Evolutionary conservation across 2,797 vertebrate genomes (phyloP).

Genomic region (Pelodytes ibericus): DNA sequence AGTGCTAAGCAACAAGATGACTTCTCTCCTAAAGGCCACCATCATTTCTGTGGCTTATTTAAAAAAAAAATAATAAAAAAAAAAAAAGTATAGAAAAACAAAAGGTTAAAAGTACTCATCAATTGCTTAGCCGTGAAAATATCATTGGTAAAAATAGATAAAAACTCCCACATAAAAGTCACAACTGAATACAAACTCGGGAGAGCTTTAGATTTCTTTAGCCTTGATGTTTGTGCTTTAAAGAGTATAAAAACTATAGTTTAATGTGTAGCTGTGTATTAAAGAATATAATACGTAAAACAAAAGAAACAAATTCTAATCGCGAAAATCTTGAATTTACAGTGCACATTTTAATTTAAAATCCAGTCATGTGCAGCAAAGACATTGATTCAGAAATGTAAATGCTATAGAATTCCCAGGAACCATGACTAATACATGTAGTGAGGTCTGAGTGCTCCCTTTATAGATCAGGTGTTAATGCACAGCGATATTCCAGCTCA

Average conservation of each 20-base stretch:
- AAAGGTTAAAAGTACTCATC: constrained; percentile 47
- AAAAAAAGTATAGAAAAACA: constrained; percentile 34
- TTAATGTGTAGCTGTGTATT: not conserved
- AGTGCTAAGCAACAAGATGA: constrained; percentile 34
- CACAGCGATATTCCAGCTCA: constrained; percentile 71
- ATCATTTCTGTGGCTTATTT: constrained; percentile 31
- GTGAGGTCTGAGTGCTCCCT: constrained; percentile 72
- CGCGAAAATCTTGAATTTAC: not conserved
- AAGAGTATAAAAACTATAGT: not conserved
- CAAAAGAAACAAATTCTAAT: not conserved
- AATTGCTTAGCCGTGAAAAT: constrained; percentile 51
- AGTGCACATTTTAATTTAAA: constrained; percentile 66
- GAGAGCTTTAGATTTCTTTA: constrained; percentile 27
- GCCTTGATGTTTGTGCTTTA: not conserved
- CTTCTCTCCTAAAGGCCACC: constrained; percentile 7
- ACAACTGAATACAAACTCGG: constrained; percentile 5
- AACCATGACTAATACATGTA: constrained; percentile 69
- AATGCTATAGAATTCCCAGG: constrained; percentile 64
- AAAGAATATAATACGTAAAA: not conserved
- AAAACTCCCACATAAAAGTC: constrained; percentile 11
- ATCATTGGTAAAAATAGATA: constrained; percentile 29
- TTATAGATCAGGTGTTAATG: constrained; percentile 81
- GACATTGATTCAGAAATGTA: constrained; percentile 62
- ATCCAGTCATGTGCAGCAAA: constrained; percentile 51
- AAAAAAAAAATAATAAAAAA: constrained; percentile 5